Base-by-base conservation (phyloP, 2,113 vertebrate genomes). In the Malurus melanocephalus region DNA sequence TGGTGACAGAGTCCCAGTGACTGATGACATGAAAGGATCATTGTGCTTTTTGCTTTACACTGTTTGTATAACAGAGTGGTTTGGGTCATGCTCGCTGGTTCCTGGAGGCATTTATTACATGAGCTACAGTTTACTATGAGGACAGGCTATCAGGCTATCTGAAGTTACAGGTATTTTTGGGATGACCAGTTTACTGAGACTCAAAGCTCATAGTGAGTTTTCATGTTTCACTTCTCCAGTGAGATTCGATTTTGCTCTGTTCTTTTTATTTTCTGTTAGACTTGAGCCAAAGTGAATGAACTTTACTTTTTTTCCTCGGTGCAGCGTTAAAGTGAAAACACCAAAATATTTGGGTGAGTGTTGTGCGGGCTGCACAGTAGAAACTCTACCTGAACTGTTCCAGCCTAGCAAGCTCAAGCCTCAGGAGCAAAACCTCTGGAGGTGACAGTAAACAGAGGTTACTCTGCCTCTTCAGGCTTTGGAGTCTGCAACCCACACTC, bases 261-360 rank as follows among this genome's bases (percentile, higher is more conserved):
- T 16, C 3, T 66, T 56, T 87, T 87, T 38, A 30, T 46, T 68
- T 85, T 42, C 16, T 69, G 22, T 27, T 68, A 40, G 7, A 4
- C 24, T 51, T 85, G 24, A 88, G 38, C 2, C 13, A 69, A 38
- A 88, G 84, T 40, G 6, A 85, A 76, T 27, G 2, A 85, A 56
- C 8, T 51, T 57, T 0, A 1, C 0, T n/a, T 42, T 40, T 64
- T 64, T 78, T 24, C 17, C 19, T 71, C 56, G 32, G 5, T 3
- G 0, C 23, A 74, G 4, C 1, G 7, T 66, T 52, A 51, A 83
- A 83, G 21, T 56, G 18, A 67, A 87, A 81, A 59, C 13, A 52
- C 14, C 26, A 60, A 78, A 87, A 56, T 79, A 67, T 45, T 16
- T 3, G 23, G 66, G 51, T 32, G 13, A 51, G 6, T 52, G 35